Percentiles rank a stretch among this genome's conserved stretches.
phyloP scores from a whole-genome alignment of 1,140 invertebrate genomes.

The Aphis craccivora region DNA sequence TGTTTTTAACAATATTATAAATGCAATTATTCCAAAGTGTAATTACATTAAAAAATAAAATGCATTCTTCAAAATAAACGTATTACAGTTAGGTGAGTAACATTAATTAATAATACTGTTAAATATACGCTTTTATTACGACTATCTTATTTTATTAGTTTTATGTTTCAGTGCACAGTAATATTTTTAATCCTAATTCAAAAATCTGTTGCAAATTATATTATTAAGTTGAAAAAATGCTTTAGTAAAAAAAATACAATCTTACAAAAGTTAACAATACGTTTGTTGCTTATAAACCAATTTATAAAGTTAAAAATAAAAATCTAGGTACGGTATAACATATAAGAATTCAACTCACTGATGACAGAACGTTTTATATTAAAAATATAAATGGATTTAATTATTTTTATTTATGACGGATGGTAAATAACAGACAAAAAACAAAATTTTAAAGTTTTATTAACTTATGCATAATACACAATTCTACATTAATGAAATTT shows the following conservation, averaged over 20 bases:
- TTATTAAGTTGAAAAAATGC: neutral
- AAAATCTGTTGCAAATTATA: neutral
- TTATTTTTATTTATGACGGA: neutral
- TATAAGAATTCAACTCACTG: neutral
- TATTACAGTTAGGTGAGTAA: neutral
- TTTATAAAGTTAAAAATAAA: neutral
- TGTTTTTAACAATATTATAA: neutral
- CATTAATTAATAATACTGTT: neutral
- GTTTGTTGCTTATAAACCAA: neutral
- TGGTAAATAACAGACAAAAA: neutral
- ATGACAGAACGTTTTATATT: neutral
- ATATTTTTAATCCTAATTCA: neutral
- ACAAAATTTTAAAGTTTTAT: neutral
- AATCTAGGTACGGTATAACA: neutral
- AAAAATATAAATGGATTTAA: neutral
- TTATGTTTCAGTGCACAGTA: neutral
- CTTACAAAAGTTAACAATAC: neutral
- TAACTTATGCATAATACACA: neutral
- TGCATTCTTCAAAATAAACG: neutral
- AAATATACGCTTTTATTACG: neutral
- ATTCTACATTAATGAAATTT: neutral
- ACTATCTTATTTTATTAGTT: neutral
- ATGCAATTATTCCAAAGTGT: neutral
- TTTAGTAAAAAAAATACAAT: no score
- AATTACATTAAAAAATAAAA: neutral